Evolutionary conservation across 2,888 invertebrate genomes (phyloP).

Genomic region (Bimastos eiseni): DNA sequence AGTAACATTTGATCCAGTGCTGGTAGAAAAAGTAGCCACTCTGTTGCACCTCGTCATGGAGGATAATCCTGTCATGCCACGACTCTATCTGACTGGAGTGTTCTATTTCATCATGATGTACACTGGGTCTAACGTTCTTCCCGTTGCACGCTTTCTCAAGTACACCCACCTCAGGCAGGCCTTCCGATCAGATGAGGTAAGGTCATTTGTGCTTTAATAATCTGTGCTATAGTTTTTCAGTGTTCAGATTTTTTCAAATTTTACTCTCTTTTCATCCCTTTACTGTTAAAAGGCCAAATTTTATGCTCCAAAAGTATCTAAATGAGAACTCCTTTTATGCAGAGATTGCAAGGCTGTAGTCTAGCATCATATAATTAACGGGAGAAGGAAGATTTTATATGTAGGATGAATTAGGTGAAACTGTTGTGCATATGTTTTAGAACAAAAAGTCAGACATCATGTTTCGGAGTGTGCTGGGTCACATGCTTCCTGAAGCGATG

Average conservation of each 20-base stretch:
- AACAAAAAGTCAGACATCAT: slow-evolving; percentile 69
- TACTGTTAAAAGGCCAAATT: not conserved
- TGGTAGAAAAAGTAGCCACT: slow-evolving; percentile 93
- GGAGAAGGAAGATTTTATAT: not conserved
- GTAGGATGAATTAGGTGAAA: not conserved
- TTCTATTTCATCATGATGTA: slow-evolving; percentile 99
- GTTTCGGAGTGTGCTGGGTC: slow-evolving; percentile 88
- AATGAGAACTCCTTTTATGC: no score
- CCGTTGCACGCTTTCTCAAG: slow-evolving; percentile 89
- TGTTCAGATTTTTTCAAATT: not conserved
- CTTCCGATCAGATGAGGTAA: slow-evolving; percentile 85
- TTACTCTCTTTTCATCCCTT: not conserved
- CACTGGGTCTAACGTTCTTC: slow-evolving; percentile 94
- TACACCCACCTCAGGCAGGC: slow-evolving; percentile 94
- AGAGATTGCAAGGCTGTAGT: not conserved
- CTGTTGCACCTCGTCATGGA: slow-evolving; percentile 76
- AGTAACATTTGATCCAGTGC: slow-evolving; percentile 92
- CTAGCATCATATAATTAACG: not conserved
- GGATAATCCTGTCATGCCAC: slow-evolving; percentile 93
- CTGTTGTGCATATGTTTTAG: slow-evolving; percentile 25
- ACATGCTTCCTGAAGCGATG: slow-evolving; percentile 96
- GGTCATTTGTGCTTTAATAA: slow-evolving; percentile 48
- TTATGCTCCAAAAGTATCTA: not conserved
- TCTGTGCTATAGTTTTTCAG: not conserved
- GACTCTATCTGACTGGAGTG: slow-evolving; percentile 89